phyloP scores from a whole-genome alignment of 2,113 vertebrate species.

The Megaptera novaeangliae region DNA sequence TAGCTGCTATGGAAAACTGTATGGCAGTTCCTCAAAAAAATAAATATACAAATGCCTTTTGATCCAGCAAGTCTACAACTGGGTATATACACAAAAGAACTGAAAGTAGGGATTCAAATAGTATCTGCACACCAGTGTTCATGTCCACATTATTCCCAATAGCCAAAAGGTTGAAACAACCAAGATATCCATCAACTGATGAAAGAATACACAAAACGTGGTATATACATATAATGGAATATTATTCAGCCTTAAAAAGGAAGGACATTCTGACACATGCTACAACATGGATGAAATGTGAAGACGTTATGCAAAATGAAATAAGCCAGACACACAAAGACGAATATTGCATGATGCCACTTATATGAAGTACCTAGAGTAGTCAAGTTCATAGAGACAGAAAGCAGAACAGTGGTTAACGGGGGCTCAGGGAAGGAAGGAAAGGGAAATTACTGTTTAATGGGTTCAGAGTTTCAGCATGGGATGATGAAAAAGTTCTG shows the following conservation, averaged over 20 bases:
- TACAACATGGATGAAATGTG: neutral
- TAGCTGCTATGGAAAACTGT: neutral
- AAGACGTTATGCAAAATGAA: neutral
- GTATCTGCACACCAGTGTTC: neutral
- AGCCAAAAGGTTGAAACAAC: neutral
- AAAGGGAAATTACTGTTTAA: neutral
- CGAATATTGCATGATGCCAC: neutral
- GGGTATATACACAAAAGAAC: neutral
- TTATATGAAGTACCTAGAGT: neutral
- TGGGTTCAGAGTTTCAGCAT: neutral
- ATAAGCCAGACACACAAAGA: neutral
- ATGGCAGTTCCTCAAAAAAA: neutral
- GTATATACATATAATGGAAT: neutral
- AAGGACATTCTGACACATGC: neutral
- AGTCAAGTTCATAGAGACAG: neutral
- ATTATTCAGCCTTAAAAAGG: neutral
- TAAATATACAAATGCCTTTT: neutral
- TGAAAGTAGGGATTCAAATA: neutral
- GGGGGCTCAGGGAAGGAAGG: neutral
- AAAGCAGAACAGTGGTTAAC: neutral
- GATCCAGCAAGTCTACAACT: neutral
- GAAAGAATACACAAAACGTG: neutral
- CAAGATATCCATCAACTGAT: neutral
- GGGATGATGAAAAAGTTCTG: neutral
- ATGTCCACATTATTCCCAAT: neutral